Evolutionary conservation across 2,797 vertebrate species (phyloP).

Genomic region (Cygnus olor): DNA sequence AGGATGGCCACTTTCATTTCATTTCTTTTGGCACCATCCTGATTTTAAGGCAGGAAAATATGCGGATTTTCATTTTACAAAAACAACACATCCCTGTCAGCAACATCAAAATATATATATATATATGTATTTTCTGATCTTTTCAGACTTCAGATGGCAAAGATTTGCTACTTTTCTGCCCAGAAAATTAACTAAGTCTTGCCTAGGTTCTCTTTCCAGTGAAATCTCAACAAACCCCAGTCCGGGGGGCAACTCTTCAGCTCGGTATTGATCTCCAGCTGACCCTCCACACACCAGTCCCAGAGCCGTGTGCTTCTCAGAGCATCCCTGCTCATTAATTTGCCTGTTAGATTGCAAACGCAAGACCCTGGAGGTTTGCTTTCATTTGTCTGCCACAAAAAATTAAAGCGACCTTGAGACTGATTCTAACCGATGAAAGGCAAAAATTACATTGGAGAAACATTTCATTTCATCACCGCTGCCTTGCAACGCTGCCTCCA

Average conservation of each 20-base stretch:
- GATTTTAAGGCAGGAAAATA: slow-evolving; percentile 28
- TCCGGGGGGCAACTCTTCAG: background rate
- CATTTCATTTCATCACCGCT: background rate
- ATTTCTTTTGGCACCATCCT: background rate
- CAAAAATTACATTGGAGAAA: background rate
- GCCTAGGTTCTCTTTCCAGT: background rate
- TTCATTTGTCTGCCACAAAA: slow-evolving; percentile 12
- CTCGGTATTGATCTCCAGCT: background rate
- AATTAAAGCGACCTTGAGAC: background rate
- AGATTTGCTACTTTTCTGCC: background rate
- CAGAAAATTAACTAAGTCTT: background rate
- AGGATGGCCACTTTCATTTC: background rate
- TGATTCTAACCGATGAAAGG: background rate
- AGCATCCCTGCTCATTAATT: background rate
- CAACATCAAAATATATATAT: background rate
- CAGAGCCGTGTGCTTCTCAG: background rate
- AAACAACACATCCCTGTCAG: background rate
- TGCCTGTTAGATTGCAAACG: background rate
- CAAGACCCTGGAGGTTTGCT: background rate
- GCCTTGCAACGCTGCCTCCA: background rate
- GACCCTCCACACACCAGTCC: background rate
- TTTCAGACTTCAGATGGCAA: slow-evolving; percentile 21
- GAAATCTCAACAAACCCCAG: background rate
- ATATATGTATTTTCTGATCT: background rate
- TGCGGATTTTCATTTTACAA: background rate